Percentiles rank a stretch among this genome's conserved stretches.
phyloP scores from a whole-genome alignment of 2,113 vertebrate species.

The Orycteropus afer region DNA sequence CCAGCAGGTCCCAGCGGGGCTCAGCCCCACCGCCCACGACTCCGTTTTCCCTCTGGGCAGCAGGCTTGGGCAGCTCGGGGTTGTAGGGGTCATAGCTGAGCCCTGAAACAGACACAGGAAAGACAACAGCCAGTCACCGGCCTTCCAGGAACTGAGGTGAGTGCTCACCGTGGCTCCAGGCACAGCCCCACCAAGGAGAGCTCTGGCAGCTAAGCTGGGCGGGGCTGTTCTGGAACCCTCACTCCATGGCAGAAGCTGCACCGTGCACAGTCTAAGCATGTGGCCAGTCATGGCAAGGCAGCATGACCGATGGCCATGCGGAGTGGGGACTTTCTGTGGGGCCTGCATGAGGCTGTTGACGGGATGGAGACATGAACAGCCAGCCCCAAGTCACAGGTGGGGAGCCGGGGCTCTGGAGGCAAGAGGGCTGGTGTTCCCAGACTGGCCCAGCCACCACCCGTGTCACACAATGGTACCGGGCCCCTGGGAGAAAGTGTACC shows the following conservation, averaged over 20 bases:
- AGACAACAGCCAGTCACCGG: background rate
- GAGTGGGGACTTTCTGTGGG: too few species aligned
- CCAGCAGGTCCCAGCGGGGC: conserved; percentile 87
- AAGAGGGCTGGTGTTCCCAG: too few species aligned
- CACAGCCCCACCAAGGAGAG: background rate
- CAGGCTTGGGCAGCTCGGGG: conserved; percentile 90
- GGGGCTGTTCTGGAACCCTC: background rate
- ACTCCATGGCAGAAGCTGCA: background rate
- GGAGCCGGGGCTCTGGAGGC: too few species aligned
- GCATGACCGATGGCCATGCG: too few species aligned
- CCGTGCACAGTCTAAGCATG: too few species aligned
- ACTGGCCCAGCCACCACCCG: too few species aligned
- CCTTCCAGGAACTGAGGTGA: background rate
- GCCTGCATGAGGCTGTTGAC: too few species aligned
- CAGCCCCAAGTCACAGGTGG: too few species aligned
- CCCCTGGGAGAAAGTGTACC: background rate
- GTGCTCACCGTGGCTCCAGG: background rate
- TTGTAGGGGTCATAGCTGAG: conserved; percentile 96
- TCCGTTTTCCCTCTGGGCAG: conserved; percentile 84
- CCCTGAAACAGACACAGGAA: conserved; percentile 82
- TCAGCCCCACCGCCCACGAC: conserved; percentile 66
- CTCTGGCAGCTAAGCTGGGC: background rate
- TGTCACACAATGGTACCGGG: too few species aligned
- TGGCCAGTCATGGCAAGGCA: too few species aligned
- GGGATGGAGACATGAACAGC: too few species aligned